Evolutionary conservation across 2,113 vertebrate species (phyloP).

Genomic region (Diphyllodes magnificus): DNA sequence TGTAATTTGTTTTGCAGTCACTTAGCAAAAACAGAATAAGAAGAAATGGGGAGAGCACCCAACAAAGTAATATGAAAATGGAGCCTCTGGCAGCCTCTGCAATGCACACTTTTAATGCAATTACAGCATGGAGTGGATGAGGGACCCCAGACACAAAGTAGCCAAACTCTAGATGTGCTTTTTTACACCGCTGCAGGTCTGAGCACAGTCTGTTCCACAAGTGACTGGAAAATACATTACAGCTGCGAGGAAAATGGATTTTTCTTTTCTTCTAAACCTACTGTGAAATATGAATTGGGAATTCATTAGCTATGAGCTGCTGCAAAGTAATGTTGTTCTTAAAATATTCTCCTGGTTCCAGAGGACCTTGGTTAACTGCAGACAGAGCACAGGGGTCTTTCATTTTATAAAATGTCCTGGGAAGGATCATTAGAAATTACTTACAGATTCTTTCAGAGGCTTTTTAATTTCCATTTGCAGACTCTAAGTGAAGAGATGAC

Average conservation of each 20-base stretch:
- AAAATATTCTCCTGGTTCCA: conserved; percentile 25
- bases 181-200: not conserved
- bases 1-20: conserved; percentile 14
- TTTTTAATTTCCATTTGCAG: conserved; percentile 10
- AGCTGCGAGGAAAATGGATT: conserved; percentile 13
- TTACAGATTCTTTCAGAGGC: not conserved
- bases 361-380: conserved; percentile 16
- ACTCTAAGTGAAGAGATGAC: not conserved
- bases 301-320: conserved; percentile 27
- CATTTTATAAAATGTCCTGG: not conserved
- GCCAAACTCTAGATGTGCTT: not conserved
- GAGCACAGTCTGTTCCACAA: conserved; percentile 1
- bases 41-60: not conserved
- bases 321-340: not conserved
- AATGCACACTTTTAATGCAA: not conserved
- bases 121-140: not conserved
- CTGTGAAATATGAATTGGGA: conserved; percentile 23
- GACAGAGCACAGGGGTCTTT: not conserved
- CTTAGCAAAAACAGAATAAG: not conserved
- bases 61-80: not conserved
- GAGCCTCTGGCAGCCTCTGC: not conserved
- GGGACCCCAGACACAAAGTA: not conserved
- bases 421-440: not conserved
- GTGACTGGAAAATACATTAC: not conserved
- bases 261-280: conserved; percentile 19